Conservation (phyloP, 64 coral and sea anemone genomes). For the Hydrozoanthus tunicans region DNA sequence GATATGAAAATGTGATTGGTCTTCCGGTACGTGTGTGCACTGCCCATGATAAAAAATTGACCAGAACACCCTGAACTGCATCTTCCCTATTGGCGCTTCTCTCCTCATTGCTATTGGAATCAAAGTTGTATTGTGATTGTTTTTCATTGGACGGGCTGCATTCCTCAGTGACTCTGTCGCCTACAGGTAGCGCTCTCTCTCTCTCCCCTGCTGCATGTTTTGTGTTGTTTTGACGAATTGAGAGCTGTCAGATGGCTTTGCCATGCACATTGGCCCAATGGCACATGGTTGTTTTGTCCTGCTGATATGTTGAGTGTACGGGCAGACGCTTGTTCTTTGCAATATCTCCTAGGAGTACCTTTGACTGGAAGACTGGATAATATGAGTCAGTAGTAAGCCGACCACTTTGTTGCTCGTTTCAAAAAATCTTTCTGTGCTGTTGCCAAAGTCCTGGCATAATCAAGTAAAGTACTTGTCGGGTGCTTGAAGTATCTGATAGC, state of each 20-base stretch:
- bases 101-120: slow-evolving; percentile 38
- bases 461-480: not conserved
- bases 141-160: slow-evolving; percentile 49
- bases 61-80: slow-evolving; percentile 29
- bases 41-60: slow-evolving; percentile 60
- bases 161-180: slow-evolving; percentile 52
- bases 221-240: slow-evolving; percentile 9
- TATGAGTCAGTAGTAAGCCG: not conserved
- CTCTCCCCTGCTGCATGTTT: slow-evolving; percentile 39
- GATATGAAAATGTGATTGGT: slow-evolving; percentile 42
- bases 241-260: slow-evolving; percentile 19
- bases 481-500: slow-evolving; percentile 9
- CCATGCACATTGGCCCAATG: slow-evolving; percentile 31
- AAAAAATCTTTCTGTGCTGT: slow-evolving; percentile 22
- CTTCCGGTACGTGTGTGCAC: slow-evolving; percentile 40
- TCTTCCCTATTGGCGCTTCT: slow-evolving; percentile 52
- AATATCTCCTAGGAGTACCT: not conserved
- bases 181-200: slow-evolving; percentile 51
- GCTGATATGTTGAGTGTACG: not conserved
- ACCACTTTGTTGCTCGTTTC: not conserved
- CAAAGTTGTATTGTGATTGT: slow-evolving; percentile 17
- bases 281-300: not conserved
- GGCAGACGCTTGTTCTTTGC: slow-evolving; percentile 14
- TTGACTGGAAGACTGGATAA: slow-evolving; percentile 10
- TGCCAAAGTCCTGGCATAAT: slow-evolving; percentile 48